Evolutionary conservation across 64 coral and sea anemone genomes (phyloP), one percentile per base, ranked within the genome.

Genomic region (Actinia tenebrosa): DNA sequence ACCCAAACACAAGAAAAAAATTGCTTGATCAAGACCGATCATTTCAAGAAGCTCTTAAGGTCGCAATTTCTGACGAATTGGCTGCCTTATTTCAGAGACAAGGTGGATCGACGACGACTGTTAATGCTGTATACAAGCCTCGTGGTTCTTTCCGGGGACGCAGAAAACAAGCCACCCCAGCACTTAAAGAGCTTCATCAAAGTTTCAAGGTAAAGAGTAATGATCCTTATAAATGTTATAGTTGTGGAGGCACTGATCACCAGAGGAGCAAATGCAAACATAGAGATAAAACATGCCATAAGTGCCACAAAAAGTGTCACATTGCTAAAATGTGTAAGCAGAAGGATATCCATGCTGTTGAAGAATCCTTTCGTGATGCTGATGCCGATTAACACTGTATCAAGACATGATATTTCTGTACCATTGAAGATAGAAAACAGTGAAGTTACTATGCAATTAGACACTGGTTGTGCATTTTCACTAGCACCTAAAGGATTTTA

Each of bases 21-120:
- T 85, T 91, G 10, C 56, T 90, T 2, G 77, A 79, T 88, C 64
- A 90, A 94, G 89, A 94, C 50, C 22, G 66, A 3, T 80, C 43
- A 9, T 95, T 88, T 82, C 79, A 80, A 56, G 66, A 86, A 15
- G 82, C 83, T 0, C 22, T 14, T 19, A 84, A 91, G 44, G 83
- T 86, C n/a, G 91, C 88, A 14, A 84, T 94, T 17, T 84, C 92
- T 25, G 84, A 94, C 43, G 84, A 94, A 87, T 79, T 86, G 42
- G 92, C 92, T 3, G 18, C 77, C 15, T 10, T 60, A 80, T 62
- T 91, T 23, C 77, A 88, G n/a, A 56, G 77, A 59, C 55, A 88
- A 83, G 77, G 30, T 37, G 30, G 77, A 14, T 64, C 20, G 18
- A 64, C 20, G 22, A 22, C 1, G 16, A 43, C 77, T 46, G 26